Base-by-base conservation (phyloP, 2,113 vertebrate genomes). In the Formicarius rufipectus region DNA sequence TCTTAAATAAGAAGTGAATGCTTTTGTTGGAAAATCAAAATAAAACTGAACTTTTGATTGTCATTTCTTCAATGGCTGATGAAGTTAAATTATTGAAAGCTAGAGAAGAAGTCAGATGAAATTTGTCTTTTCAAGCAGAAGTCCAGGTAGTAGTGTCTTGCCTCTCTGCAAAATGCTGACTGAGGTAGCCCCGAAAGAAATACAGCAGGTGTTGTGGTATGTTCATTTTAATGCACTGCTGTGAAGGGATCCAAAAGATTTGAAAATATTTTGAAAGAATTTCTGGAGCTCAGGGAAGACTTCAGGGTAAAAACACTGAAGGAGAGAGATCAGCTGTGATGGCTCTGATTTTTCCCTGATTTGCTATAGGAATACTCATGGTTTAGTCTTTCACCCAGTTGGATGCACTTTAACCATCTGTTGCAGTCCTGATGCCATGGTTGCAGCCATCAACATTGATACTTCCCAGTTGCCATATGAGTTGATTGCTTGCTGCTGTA, bases 361-460 rank as follows among this genome's bases (percentile, higher is more conserved):
- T 37, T 74, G 58, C 20, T 87, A 11, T 72, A 80, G 91, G 63
- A 93, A 72, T 76, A 76, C 50, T 79, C 59, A 56, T 45, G 67
- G 74, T 87, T 94, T 95, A 72, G 72, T 78, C 68, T 96, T 85
- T 94, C 69, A 73, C 72, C 84, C 89, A 91, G 90, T 72, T 71
- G 77, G 75, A 93, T 78, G 89, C 62, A 55, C 71, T 97, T 86
- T 77, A 71, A 84, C 92, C 72, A 73, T 96, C 95, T 95, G 67
- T 84, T 97, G 56, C 49, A 79, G 37, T 47, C 82, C 55, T 22
- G 23, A 64, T 77, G 76, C 79, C 27, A 7, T 94, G 83, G 56
- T 82, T 86, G 73, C 76, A 77, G 64, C 63, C 81, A 73, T 94
- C 72, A 77, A 49, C 35, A 64, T 21, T 82, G 72, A 74, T 84